phyloP scores from a whole-genome alignment of 1,140 invertebrate species.

The Dendroctonus valens region DNA sequence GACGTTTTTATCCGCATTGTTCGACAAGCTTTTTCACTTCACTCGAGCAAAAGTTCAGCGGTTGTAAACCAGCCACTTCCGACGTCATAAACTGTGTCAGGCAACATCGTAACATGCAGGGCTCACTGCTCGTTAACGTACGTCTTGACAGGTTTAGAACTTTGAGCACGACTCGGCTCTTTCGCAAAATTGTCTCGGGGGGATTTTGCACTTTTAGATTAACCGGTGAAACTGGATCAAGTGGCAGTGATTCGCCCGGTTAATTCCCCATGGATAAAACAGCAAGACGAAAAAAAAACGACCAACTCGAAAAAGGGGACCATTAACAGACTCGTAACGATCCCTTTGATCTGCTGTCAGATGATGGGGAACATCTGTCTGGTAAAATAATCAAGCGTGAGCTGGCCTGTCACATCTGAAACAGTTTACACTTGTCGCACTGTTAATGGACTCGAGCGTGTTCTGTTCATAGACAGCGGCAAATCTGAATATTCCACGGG shows the following conservation, averaged over 20 bases:
- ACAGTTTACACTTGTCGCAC: conserved; percentile 22
- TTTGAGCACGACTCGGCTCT: conserved; percentile 1
- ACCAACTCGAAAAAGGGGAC: not conserved
- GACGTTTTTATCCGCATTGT: conserved; percentile 6
- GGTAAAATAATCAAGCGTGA: conserved; percentile 15
- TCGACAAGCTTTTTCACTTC: conserved; percentile 17
- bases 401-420: conserved; percentile 14
- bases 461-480: not conserved
- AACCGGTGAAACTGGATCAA: not conserved
- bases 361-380: conserved; percentile 19
- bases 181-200: no score
- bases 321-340: conserved; percentile 5
- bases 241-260: no score
- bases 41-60: not conserved
- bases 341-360: not conserved
- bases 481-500: no score
- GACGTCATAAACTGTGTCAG: conserved; percentile 15
- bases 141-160: conserved; percentile 2
- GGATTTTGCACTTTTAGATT: no score
- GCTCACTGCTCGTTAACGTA: conserved; percentile 11
- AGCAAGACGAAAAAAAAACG: no score
- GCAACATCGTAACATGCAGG: conserved; percentile 13
- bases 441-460: conserved; percentile 14
- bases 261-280: no score
- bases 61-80: conserved; percentile 15